phyloP scores from a whole-genome alignment of 1,140 invertebrate species.

The Maniola jurtina region DNA sequence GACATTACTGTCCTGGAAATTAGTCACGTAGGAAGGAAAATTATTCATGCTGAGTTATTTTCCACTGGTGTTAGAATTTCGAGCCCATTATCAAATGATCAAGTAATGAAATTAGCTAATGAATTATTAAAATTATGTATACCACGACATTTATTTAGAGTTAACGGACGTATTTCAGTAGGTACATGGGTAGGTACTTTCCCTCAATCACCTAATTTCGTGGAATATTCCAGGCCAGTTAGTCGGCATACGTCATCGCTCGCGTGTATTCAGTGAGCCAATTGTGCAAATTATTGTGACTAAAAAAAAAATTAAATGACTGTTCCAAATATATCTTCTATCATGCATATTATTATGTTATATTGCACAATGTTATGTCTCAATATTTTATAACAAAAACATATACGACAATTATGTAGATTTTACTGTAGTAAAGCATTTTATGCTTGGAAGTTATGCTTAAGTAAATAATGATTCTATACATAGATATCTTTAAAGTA shows the following conservation, averaged over 20 bases:
- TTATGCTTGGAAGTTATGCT: conserved; percentile 40
- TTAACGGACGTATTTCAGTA: too few species aligned
- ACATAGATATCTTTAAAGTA: conserved; percentile 39
- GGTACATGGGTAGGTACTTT: neutral
- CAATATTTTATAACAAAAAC: conserved; percentile 69
- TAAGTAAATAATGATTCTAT: conserved; percentile 37
- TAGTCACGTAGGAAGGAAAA: too few species aligned
- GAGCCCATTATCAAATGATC: too few species aligned
- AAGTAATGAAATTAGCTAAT: too few species aligned
- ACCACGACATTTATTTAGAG: neutral
- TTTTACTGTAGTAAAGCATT: conserved; percentile 38
- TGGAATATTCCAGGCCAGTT: conserved; percentile 4
- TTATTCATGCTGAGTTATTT: too few species aligned
- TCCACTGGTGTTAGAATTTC: too few species aligned
- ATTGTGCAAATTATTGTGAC: conserved; percentile 68
- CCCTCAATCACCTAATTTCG: neutral
- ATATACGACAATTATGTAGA: conserved; percentile 38
- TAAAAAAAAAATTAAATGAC: conserved; percentile 61
- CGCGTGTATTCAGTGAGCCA: conserved; percentile 51
- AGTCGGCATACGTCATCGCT: conserved; percentile 20
- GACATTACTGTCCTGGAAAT: too few species aligned
- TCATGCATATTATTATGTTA: conserved; percentile 62
- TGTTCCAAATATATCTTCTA: conserved; percentile 69
- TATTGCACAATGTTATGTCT: conserved; percentile 76
- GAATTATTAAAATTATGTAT: too few species aligned